Evolutionary conservation across 2,888 invertebrate species (phyloP), one percentile per base, ranked within the genome.

Genomic region (Apomyelois bistriatella): DNA sequence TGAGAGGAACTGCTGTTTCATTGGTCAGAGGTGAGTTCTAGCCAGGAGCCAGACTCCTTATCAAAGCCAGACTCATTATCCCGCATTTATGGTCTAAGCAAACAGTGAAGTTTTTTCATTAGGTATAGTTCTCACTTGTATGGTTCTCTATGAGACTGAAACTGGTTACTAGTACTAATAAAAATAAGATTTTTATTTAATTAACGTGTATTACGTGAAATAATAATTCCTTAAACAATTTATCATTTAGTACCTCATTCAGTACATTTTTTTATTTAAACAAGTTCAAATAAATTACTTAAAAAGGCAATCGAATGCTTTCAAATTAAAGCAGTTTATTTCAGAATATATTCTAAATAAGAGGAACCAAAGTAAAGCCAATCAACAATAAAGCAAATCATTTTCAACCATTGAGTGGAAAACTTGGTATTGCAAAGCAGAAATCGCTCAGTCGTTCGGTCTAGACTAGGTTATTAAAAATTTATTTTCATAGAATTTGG

Each of bases 381-480:
- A 82, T 84, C 84, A 86, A 85, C 84, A 86, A 85, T 74, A 68
- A 74, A 70, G 71, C 64, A 58, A 68, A 71, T 73, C 80, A 80
- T 81, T 74, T 78, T 77, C 71, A 74, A 60, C 74, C 63, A 62
- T 70, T 73, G 70, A 83, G 79, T 79, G 73, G 79, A 75, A 80
- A 85, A 82, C 79, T 86, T 84, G 66, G 67, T 70, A 76, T 78
- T 77, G 79, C 64, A 63, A 76, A 76, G 74, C 79, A 79, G 69
- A 79, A 82, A 82, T 75, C 66, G 72, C 65, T 77, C 71, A 66
- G 64, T 61, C 78, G 70, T 76, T 81, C 75, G 79, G 87, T 88
- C 88, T 88, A 89, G 88, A 88, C 88, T 43, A 72, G 72, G 79
- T 82, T 85, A 87, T 86, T 86, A 85, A 82, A 80, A 82, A 83